Conservation (phyloP, 2,113 vertebrate species). For the Bothrops jararaca region DNA sequence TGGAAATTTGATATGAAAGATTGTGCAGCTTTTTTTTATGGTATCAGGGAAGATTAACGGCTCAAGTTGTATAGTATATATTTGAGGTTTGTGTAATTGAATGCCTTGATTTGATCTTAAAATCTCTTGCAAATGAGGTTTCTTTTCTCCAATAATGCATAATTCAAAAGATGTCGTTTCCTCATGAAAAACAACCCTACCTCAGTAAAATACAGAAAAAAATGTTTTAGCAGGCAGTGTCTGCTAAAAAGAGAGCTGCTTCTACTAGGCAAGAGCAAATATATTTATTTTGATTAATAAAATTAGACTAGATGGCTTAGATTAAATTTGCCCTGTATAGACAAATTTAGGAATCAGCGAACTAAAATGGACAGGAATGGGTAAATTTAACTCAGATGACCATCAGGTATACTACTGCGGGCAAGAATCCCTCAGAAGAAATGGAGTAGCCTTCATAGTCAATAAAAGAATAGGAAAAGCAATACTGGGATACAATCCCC, state of each 20-base stretch:
- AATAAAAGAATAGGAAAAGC: too few relatives aligned
- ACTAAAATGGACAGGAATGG: too few relatives aligned
- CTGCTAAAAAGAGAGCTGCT: not conserved
- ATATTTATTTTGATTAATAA: slow-evolving; percentile 23
- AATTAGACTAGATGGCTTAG: not conserved
- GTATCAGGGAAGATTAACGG: slow-evolving; percentile 50
- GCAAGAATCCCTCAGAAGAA: too few relatives aligned
- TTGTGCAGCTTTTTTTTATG: slow-evolving; percentile 45
- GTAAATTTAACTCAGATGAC: too few relatives aligned
- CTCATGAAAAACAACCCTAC: not conserved
- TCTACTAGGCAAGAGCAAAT: slow-evolving; percentile 15
- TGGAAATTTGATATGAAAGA: slow-evolving; percentile 63
- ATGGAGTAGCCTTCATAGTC: too few relatives aligned
- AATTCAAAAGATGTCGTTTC: not conserved
- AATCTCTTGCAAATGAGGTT: slow-evolving; percentile 31
- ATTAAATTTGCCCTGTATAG: not conserved
- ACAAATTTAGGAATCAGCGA: not conserved
- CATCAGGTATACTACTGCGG: too few relatives aligned
- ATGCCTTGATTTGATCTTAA: slow-evolving; percentile 34
- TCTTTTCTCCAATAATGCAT: slow-evolving; percentile 29
- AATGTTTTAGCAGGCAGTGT: not conserved
- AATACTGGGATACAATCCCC: too few relatives aligned
- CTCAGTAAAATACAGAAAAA: slow-evolving; percentile 11
- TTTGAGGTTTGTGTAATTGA: slow-evolving; percentile 33
- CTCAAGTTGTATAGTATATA: slow-evolving; percentile 26